These are phyloP conservation scores for Pteria penguin DNA, from an alignment of 2,888 invertebrate genomes.

Conservation along the genomic window DNA sequence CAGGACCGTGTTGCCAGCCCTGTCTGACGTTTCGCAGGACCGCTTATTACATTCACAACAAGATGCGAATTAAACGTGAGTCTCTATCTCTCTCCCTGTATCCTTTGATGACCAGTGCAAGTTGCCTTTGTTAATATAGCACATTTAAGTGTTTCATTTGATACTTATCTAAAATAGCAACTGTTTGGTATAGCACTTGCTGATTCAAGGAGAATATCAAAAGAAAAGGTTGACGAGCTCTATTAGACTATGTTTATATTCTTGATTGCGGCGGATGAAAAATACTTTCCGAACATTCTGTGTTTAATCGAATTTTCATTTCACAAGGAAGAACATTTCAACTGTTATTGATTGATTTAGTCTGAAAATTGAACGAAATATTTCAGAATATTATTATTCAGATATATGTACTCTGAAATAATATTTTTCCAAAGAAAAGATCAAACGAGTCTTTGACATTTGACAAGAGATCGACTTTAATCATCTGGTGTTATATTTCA, in stretches of 20 bases:
- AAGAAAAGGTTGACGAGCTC: not conserved
- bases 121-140: constrained; percentile 18
- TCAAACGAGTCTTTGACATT: no score
- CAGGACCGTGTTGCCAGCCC: constrained; percentile 9
- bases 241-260: not conserved
- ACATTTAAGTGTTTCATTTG: constrained; percentile 12
- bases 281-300: not conserved
- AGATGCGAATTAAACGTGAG: constrained; percentile 26
- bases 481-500: no score
- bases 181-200: not conserved
- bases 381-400: no score
- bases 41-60: constrained; percentile 23
- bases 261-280: not conserved
- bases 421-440: no score
- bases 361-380: no score
- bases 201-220: not conserved
- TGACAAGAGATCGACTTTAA: no score
- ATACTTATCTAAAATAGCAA: not conserved
- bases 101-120: constrained; percentile 23
- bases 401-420: no score
- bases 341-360: no score
- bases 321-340: not conserved
- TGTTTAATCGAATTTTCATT: not conserved
- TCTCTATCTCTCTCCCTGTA: constrained; percentile 1
- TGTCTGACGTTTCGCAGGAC: constrained; percentile 17